These are phyloP conservation scores for Hypercompe scribonia DNA, from an alignment of 2,888 invertebrate genomes.

Conservation along the genomic window DNA sequence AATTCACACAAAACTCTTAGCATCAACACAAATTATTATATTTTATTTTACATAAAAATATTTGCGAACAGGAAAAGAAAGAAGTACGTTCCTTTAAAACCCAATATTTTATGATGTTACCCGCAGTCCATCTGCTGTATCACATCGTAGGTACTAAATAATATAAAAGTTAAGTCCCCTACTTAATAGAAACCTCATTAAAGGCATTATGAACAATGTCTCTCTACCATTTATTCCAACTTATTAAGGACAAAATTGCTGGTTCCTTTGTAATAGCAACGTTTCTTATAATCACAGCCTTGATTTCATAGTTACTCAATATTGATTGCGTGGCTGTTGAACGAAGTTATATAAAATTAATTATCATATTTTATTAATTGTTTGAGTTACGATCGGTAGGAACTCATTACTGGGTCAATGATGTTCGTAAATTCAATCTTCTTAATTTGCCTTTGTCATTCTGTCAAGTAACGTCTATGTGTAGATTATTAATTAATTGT, in stretches of 20 bases:
- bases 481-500: slow-evolving; percentile 59
- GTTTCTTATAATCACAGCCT: slow-evolving; percentile 61
- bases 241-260: slow-evolving; percentile 70
- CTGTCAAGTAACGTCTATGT: slow-evolving; percentile 49
- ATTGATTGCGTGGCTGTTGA: slow-evolving; percentile 46
- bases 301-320: slow-evolving; percentile 39
- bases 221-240: slow-evolving; percentile 54
- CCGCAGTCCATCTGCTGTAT: slow-evolving; percentile 19
- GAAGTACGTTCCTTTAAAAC: background rate
- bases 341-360: slow-evolving; percentile 63
- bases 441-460: slow-evolving; percentile 62
- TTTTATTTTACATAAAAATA: too few species aligned
- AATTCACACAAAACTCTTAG: too few species aligned
- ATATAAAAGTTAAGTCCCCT: slow-evolving; percentile 61
- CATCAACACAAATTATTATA: too few species aligned
- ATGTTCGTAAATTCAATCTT: slow-evolving; percentile 66
- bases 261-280: slow-evolving; percentile 66
- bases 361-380: slow-evolving; percentile 67
- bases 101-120: too few species aligned
- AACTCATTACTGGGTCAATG: slow-evolving; percentile 71
- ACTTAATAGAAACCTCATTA: slow-evolving; percentile 62
- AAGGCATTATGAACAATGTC: slow-evolving; percentile 58
- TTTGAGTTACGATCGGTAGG: slow-evolving; percentile 59
- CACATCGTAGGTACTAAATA: slow-evolving; percentile 40
- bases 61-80: too few species aligned